Percentiles rank a stretch among this genome's conserved stretches.
Conservation (phyloP, 2,113 vertebrate species). For the Etia nguti region DNA sequence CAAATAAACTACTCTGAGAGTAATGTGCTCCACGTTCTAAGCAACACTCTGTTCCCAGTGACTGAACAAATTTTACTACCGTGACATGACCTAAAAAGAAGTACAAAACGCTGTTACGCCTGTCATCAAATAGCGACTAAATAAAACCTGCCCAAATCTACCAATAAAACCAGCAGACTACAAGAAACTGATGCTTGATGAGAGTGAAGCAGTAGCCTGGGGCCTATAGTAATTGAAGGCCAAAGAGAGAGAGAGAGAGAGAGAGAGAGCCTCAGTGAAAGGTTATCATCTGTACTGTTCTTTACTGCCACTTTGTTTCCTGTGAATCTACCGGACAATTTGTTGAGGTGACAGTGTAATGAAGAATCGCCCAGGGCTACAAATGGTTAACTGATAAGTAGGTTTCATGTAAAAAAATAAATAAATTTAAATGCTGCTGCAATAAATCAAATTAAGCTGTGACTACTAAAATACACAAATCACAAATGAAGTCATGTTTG, state of each 20-base stretch:
- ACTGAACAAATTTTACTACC: neutral
- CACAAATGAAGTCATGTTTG: neutral
- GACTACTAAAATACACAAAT: neutral
- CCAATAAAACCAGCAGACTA: neutral
- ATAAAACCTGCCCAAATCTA: neutral
- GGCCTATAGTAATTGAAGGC: slow-evolving; percentile 7
- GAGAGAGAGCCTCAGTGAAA: slow-evolving; percentile 11
- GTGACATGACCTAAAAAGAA: neutral
- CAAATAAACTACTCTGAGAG: neutral
- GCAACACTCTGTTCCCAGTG: neutral
- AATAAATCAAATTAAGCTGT: slow-evolving; percentile 8
- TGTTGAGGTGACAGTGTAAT: slow-evolving; percentile 11
- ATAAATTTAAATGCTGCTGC: neutral
- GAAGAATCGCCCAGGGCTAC: neutral
- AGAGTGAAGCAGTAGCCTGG: slow-evolving; percentile 4
- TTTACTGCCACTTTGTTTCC: slow-evolving; percentile 18
- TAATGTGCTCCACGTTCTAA: neutral
- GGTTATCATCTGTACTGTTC: slow-evolving; percentile 45
- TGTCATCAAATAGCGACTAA: neutral
- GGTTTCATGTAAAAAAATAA: slow-evolving; percentile 16
- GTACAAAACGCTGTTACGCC: neutral
- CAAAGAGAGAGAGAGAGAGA: neutral
- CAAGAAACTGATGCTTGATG: neutral
- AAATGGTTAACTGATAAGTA: slow-evolving; percentile 47
- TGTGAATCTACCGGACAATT: slow-evolving; percentile 27